Evolutionary conservation across 2,888 invertebrate genomes (phyloP).

Genomic region (Caenorhabditis uteleia): DNA sequence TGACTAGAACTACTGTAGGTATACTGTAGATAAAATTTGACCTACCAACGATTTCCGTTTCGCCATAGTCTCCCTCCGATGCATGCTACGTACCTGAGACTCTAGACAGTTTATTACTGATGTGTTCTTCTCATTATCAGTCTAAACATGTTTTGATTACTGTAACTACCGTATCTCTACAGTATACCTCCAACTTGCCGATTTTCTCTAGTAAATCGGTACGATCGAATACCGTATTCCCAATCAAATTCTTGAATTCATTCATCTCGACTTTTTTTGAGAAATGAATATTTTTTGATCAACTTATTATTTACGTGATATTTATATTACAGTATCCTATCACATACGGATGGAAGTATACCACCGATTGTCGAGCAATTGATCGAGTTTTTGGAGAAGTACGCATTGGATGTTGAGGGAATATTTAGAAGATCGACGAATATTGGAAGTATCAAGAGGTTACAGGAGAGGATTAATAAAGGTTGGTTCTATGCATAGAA

Average conservation of each 20-base stretch:
- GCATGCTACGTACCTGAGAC: no score
- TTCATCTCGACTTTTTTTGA: neutral
- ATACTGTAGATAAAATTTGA: no score
- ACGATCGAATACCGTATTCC: neutral
- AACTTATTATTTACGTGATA: neutral
- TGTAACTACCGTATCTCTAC: no score
- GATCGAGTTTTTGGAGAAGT: conserved; percentile 79
- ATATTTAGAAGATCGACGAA: conserved; percentile 92
- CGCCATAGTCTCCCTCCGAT: no score
- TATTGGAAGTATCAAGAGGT: conserved; percentile 81
- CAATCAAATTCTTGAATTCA: neutral
- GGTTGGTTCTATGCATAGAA: conserved; percentile 76
- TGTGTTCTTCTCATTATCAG: no score
- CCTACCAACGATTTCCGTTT: no score
- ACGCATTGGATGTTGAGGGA: conserved; percentile 80
- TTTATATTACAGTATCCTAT: conserved; percentile 77
- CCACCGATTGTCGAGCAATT: conserved; percentile 91
- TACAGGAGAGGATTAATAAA: conserved; percentile 84
- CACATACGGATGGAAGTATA: conserved; percentile 83
- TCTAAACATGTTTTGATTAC: no score
- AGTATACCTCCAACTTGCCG: conserved; percentile 6
- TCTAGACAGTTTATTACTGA: no score
- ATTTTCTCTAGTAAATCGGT: conserved; percentile 7
- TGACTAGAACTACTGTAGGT: no score
- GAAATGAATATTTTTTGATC: neutral